Base-by-base conservation (phyloP, 1,140 invertebrate genomes). In the Doryteuthis pealeii region DNA sequence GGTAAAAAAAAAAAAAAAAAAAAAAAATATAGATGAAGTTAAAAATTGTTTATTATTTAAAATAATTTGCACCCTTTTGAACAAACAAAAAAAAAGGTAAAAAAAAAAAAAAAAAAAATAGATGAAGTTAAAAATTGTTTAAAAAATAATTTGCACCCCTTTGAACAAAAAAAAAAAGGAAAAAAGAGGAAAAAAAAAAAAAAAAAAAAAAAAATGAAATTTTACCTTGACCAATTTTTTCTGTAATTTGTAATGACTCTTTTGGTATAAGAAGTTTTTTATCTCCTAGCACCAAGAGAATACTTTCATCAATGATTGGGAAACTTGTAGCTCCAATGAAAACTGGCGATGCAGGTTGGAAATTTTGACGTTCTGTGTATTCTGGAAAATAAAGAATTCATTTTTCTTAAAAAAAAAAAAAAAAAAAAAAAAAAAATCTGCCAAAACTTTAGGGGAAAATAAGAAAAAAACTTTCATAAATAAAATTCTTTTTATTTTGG, bases 221-320 rank as follows among this genome's bases (percentile, higher is more conserved):
- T 68, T n/a, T 76, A 87, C 88, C 88, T 83, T 86, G 81, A 22
- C 88, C 88, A 68, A 89, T 83, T 10, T 84, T 79, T 62, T 88
- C 84, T 30, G 80, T 85, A 14, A 88, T 72, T 1, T 73, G 79
- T 8, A 89, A 74, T 69, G 80, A 80, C 32, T 87, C 79, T 62
- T 82, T 76, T 67, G 83, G 79, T 58, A 88, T 84, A 0, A 89
- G 78, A 6, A 88, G 76, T 62, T 83, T 82, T 71, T 88, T 83
- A 14, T 82, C 78, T 62, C 80, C 70, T 31, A 89, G 76, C 6
- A 87, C 73, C 1, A 77, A 72, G 70, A 85, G 71, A 3, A 83
- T 88, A 71, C 88, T 85, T 22, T 87, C 85, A 75, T 80, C 81
- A 32, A 84, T 81, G 43, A 73, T 73, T 74, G 58, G 58, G 31